These are phyloP conservation scores for Oryzias celebensis DNA, from an alignment of 2,113 vertebrate species.

Conservation along the genomic window DNA sequence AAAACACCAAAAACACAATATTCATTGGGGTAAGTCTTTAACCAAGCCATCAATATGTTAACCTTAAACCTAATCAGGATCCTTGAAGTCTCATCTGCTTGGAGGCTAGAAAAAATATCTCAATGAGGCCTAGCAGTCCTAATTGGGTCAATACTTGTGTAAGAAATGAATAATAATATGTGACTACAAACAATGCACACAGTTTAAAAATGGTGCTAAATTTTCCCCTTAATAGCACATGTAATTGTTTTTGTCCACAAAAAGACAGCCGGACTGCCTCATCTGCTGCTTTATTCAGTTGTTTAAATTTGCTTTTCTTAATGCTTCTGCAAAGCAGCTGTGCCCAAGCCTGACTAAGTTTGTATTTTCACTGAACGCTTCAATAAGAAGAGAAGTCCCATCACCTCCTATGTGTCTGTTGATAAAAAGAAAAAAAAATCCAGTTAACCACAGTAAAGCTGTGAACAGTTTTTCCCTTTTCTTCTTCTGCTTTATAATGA, in stretches of 20 bases:
- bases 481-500: conserved; percentile 5
- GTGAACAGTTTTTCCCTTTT: not conserved
- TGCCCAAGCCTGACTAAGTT: conserved; percentile 1
- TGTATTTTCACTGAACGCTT: conserved; percentile 4
- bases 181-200: too few relatives aligned
- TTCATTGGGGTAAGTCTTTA: too few relatives aligned
- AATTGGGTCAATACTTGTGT: too few relatives aligned
- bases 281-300: conserved; percentile 1
- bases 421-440: not conserved
- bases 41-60: too few relatives aligned
- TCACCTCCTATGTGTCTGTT: not conserved
- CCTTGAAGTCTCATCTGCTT: too few relatives aligned
- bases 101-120: too few relatives aligned
- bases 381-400: not conserved
- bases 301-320: conserved; percentile 1
- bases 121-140: too few relatives aligned
- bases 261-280: not conserved
- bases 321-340: conserved; percentile 10
- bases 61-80: too few relatives aligned
- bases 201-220: too few relatives aligned
- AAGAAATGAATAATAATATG: too few relatives aligned
- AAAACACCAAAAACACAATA: too few relatives aligned
- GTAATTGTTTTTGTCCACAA: not conserved
- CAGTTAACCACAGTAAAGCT: not conserved
- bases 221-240: too few relatives aligned